Base-by-base conservation (phyloP, 2,113 vertebrate genomes). In the Rousettus leschenaultii region DNA sequence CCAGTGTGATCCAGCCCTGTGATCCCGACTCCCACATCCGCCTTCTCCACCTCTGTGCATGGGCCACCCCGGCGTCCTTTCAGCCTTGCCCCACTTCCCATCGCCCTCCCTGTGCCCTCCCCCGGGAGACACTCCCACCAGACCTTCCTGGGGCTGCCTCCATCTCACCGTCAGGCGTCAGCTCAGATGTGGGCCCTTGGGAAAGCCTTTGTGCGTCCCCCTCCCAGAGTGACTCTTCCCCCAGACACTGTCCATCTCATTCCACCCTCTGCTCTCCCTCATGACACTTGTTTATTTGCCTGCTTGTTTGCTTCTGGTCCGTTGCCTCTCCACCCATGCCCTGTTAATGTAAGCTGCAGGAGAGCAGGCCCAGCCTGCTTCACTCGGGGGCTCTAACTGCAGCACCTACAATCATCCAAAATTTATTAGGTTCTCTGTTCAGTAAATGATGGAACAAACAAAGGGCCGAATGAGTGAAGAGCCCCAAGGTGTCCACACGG, bases 131-230 rank as follows among this genome's bases (percentile, higher is more conserved):
- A 33, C 33, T 26, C 19, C 6, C 6, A 3, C 4, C 51, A 40
- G 40, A 24, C 18, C 45, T 55, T 30, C 53, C 19, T 0, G 0
- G 33, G 51, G 61, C 38, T 65, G 10, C 26, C 74, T 74, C 73
- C 2, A 4, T 13, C n/a, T 11, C 3, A 1, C 3, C 57, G 35
- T 18, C 11, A 43, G 65, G 55, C 0, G 21, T 40, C 57, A 24
- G 59, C 14, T 26, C 21, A 9, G 71, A 45, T 0, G 14, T 1
- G 53, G 53, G 15, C 45, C 85, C 14, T 15, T 15, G 13, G 5
- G 35, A 28, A 38, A 79, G 53, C 13, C 12, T 53, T 19, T 16
- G 33, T 14, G 30, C 13, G 38, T 33, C 3, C 45, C 38, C 21
- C 38, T 4, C 13, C 30, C 13, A 28, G 40, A 40, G 45, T 0